phyloP scores from a whole-genome alignment of 2,888 invertebrate genomes.

The Trichacis sp. region DNA sequence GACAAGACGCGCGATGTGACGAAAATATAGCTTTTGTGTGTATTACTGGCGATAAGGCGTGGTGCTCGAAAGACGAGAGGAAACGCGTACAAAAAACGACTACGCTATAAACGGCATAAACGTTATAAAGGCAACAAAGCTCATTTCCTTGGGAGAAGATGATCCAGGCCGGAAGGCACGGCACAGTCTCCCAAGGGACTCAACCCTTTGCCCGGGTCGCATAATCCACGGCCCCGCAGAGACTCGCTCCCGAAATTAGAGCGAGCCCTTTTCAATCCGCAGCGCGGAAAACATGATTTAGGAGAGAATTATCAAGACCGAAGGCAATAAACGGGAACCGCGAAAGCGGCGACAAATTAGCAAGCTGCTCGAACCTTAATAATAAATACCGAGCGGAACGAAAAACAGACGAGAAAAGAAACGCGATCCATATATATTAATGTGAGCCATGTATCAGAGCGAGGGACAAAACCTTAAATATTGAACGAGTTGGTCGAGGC shows the following conservation, averaged over 20 bases:
- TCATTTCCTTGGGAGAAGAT: too few species aligned
- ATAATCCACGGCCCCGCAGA: slow-evolving; percentile 48
- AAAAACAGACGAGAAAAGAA: too few species aligned
- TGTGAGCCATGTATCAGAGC: slow-evolving; percentile 68
- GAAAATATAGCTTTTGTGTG: too few species aligned
- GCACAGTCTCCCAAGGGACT: slow-evolving; percentile 54
- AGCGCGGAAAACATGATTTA: slow-evolving; percentile 58
- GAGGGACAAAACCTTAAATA: slow-evolving; percentile 70
- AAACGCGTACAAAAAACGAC: too few species aligned
- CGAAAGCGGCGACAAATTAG: slow-evolving; percentile 53
- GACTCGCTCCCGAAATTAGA: slow-evolving; percentile 59
- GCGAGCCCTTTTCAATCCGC: slow-evolving; percentile 47
- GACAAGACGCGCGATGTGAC: slow-evolving; percentile 8
- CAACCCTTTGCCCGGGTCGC: slow-evolving; percentile 65
- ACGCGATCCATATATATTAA: slow-evolving; percentile 70
- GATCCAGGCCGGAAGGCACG: too few species aligned
- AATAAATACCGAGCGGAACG: too few species aligned
- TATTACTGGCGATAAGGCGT: too few species aligned
- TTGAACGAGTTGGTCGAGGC: slow-evolving; percentile 68
- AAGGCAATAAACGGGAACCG: slow-evolving; percentile 65
- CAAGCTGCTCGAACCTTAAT: too few species aligned
- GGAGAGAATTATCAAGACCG: slow-evolving; percentile 64
- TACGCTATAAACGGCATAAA: too few species aligned
- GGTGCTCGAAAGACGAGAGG: too few species aligned
- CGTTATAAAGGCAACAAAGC: too few species aligned